Evolutionary conservation across 2,113 vertebrate species (phyloP), one percentile per base, ranked within the genome.

Genomic region (Microcebus griseorufus): DNA sequence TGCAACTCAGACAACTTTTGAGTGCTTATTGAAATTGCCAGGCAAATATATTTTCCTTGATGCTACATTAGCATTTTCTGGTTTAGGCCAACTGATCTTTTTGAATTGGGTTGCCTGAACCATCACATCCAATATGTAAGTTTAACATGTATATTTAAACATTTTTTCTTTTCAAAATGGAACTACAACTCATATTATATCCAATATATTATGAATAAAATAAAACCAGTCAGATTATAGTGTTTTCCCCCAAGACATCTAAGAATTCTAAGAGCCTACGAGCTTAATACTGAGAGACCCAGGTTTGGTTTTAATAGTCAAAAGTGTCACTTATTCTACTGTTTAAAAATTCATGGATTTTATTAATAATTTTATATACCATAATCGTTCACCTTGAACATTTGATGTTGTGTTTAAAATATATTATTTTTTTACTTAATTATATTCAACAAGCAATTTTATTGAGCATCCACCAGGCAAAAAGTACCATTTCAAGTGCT

Each of bases 361-460:
- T n/a, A 75, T 82, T 88, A 85, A 67, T 93, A 78, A 91, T 79
- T 76, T 75, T 72, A 51, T 72, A 39, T 27, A 42, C 53, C 11
- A 76, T 42, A 70, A 76, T 93, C 76, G 85, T 87, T 92, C 79
- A 93, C 79, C 53, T 82, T 42, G 75, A 85, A 69, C 45, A n/a
- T 92, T 86, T 83, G 62, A 16, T 94, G 73, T 79, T 64, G 55
- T 45, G n/a, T 64, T 95, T 87, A 65, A 97, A 97, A 89, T 94
- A 87, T 32, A 9, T 82, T 82, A 82, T 73, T 87, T 48, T 45
- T 93, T 70, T 88, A 45, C 27, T 82, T 96, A 96, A 93, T 95
- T 97, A 69, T 94, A 96, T 96, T 87, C 82, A 80, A 62, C 23
- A 76, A 89, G 60, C 72, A 69, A 81, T 92, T 95, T 95, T 94